Base-by-base conservation (phyloP, 2,888 invertebrate species). In the Erebia ligea region DNA sequence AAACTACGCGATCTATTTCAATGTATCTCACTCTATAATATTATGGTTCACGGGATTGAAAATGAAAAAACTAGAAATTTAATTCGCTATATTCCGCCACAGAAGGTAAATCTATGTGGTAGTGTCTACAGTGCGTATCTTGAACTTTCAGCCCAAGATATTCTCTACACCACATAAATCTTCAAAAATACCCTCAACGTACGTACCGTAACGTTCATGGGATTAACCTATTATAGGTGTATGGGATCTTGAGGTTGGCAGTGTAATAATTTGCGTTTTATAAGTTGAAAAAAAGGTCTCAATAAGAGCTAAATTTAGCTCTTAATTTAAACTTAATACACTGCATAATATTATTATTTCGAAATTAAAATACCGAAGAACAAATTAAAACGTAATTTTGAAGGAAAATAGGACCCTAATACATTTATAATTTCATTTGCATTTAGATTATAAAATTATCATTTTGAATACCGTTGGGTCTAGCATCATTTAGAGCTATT, bases 361-460 rank as follows among this genome's bases (percentile, higher is more conserved):
- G 1, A 67, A 58, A 48, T 58, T 67, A 67, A n/a, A 58, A 67
- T 48, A 58, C 57, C 25, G 42, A 56, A 34, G 48, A 48, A 58
- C 21, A 58, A 17, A 42, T 15, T 40, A 40, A 56, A 65, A 56
- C 42, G 52, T 56, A 42, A 40, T 56, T 58, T 21, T 45, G 34
- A 58, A 67, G 67, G 67, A 67, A 65, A 65, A 65, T 54, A 58
- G 67, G 57, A 67, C 67, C 71, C 69, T 72, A 73, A 69, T 70
- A 70, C 67, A 77, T 73, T 72, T 71, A 72, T 69, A 73, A 72
- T 70, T 72, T 59, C 67, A 78, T 77, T 79, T 75, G 75, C 78
- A 79, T 79, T 76, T 78, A 79, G 76, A 78, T 77, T 75, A 78
- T 73, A 75, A 76, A 74, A 79, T 78, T 76, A 78, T 77, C 75